Base-by-base conservation (phyloP, 2,888 invertebrate genomes). In the Epistrophe grossulariae region DNA sequence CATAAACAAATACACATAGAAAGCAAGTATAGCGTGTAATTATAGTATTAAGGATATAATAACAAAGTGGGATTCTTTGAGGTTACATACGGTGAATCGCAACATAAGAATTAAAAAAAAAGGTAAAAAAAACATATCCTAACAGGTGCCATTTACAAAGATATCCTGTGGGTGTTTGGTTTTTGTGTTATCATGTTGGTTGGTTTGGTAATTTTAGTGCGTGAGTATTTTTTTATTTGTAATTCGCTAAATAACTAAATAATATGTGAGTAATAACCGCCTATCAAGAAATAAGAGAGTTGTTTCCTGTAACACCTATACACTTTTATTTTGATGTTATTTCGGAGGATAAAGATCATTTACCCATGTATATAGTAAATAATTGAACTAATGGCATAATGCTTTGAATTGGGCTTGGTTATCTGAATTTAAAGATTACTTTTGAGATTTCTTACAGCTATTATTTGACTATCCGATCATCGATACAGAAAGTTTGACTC, bases 201-300 rank as follows among this genome's bases (percentile, higher is more conserved):
- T 15, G 17, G 50, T 19, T 17, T 35, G 55, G n/a, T 19, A 15
- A 10, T 0, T 59, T 19, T 17, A 10, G 1, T 59, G 43, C n/a
- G 38, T 11, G 48, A 19, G 35, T 59, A 59, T 8, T 50, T 57
- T 79, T 79, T 66, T 64, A 60, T 76, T 74, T 79, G 73, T 55
- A 76, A 66, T 72, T 68, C 78, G 8, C 66, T 13, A 72, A 84
- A 84, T 77, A 70, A 74, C 78, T 70, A 43, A 64, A 55, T 78
- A 81, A 68, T 60, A n/a, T n/a, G n/a, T n/a, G n/a, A 4, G 5
- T 80, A 77, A 76, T 84, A 76, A 35, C 55, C 60, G 15, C 35
- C 38, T 38, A 68, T 52, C 11, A 68, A 38, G 15, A 17, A 38
- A 43, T 45, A 71, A 72, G 71, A 79, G 45, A 79, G 68, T 45